Base-by-base conservation (phyloP, 2,888 invertebrate species). In the Carcina quercana region DNA sequence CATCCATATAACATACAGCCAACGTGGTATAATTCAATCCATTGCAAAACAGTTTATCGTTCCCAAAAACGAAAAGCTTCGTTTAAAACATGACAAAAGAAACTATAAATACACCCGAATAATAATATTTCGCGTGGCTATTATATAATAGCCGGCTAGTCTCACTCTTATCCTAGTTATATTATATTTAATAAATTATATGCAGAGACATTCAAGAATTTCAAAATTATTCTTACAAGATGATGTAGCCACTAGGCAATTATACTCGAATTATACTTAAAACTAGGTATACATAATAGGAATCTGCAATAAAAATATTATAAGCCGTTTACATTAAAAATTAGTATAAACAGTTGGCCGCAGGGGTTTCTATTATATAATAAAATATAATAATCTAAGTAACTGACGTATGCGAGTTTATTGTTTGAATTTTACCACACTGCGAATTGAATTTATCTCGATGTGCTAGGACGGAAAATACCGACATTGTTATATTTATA, bases 211-310 rank as follows among this genome's bases (percentile, higher is more conserved):
- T 55, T 61, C 54, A n/a, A 56, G 51, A 68, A 63, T 62, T 68
- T 59, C 30, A 46, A 52, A 52, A 61, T 50, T 44, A 55, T 54
- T 37, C 33, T 43, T 40, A 52, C 43, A 45, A 41, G 42, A 43
- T 34, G 37, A 47, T 43, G 43, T 45, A 40, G 37, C 35, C 38
- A 50, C 55, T 50, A 47, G 37, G 15, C 45, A n/a, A n/a, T n/a
- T 52, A 47, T 47, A 43, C 56, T 59, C 61, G 60, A 59, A 58
- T 73, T 69, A 72, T 64, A 54, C 78, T 78, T 79, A 78, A 38
- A 70, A 50, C 70, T 78, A 79, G 45, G 52, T 66, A 54, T 71
- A 76, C 55, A 76, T 76, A 74, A 74, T 70, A 82, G 80, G 82
- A 82, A 82, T 82, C 82, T 82, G 82, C 82, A 82, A 82, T 80